Conservation (phyloP, 2,888 invertebrate genomes). For the Stomorhina lunata region DNA sequence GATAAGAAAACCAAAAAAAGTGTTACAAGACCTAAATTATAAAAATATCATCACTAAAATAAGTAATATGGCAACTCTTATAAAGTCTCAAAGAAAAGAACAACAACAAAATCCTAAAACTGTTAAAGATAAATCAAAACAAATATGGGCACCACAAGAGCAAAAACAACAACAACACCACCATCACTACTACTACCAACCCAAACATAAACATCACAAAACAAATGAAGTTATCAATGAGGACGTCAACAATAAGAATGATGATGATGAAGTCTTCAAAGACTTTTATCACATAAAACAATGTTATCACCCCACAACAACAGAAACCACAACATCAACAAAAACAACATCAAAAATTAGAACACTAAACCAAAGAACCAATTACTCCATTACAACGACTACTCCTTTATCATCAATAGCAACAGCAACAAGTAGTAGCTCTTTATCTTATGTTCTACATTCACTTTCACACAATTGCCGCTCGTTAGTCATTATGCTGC, state of each 20-base stretch:
- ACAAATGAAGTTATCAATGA: background rate
- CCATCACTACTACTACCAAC: constrained; percentile 7
- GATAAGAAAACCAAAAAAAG: constrained; percentile 36
- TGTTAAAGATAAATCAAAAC: constrained; percentile 38
- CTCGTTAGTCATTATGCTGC: constrained; percentile 8
- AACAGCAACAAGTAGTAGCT: constrained; percentile 14
- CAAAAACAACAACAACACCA: background rate
- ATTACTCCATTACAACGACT: constrained; percentile 8
- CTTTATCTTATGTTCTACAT: constrained; percentile 44
- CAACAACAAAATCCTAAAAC: background rate
- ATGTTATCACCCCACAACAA: constrained; percentile 42
- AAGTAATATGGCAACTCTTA: constrained; percentile 46
- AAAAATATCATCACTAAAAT: background rate
- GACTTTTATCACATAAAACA: constrained; percentile 59
- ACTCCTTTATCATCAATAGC: constrained; percentile 13
- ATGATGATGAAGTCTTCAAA: constrained; percentile 2
- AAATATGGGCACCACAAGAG: background rate
- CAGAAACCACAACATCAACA: constrained; percentile 12
- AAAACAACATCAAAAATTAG: constrained; percentile 32
- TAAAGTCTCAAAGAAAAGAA: constrained; percentile 24
- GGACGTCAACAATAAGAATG: too few species aligned
- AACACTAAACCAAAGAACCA: constrained; percentile 43
- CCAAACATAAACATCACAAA: background rate
- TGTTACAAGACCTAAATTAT: background rate
- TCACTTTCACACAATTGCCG: constrained; percentile 28